Percentiles rank a stretch among this genome's conserved stretches.
Evolutionary conservation across 2,113 vertebrate species (phyloP).

Genomic region (Heterotilapia buettikoferi): DNA sequence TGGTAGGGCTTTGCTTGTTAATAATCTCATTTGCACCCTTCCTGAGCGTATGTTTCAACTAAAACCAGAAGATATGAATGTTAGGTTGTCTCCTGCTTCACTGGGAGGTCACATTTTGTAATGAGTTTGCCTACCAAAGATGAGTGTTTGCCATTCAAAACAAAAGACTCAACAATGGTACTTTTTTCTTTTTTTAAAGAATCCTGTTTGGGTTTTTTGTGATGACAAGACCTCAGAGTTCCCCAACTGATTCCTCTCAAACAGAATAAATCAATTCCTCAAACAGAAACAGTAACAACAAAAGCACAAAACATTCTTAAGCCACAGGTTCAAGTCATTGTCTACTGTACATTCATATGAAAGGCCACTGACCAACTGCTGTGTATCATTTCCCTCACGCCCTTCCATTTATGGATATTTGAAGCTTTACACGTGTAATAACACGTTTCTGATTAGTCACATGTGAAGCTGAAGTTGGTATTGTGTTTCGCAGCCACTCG

Average conservation of each 20-base stretch:
- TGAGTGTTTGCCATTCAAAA: not conserved
- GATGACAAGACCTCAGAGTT: not conserved
- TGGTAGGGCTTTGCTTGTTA: not conserved
- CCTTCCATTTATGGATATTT: not conserved
- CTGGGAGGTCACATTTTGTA: not conserved
- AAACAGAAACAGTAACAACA: not conserved
- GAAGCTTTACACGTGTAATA: not conserved
- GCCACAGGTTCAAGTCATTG: constrained; percentile 1
- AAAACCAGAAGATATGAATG: not conserved
- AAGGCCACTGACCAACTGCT: not conserved
- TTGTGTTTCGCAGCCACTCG: not conserved
- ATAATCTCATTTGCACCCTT: not conserved
- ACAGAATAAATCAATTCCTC: constrained; percentile 4
- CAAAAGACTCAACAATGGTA: constrained; percentile 1
- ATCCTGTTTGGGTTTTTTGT: not conserved
- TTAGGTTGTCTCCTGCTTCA: constrained; percentile 6
- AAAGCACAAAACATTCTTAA: not conserved
- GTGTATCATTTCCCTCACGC: not conserved
- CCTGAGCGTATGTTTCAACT: not conserved
- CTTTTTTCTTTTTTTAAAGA: not conserved
- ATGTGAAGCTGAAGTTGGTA: not conserved
- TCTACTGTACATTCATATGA: not conserved
- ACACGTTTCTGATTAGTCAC: not conserved
- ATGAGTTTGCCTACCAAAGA: not conserved
- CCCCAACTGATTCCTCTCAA: not conserved